Evolutionary conservation across 2,888 invertebrate species (phyloP).

Genomic region (Scaptomyza cyrtandrae): DNA sequence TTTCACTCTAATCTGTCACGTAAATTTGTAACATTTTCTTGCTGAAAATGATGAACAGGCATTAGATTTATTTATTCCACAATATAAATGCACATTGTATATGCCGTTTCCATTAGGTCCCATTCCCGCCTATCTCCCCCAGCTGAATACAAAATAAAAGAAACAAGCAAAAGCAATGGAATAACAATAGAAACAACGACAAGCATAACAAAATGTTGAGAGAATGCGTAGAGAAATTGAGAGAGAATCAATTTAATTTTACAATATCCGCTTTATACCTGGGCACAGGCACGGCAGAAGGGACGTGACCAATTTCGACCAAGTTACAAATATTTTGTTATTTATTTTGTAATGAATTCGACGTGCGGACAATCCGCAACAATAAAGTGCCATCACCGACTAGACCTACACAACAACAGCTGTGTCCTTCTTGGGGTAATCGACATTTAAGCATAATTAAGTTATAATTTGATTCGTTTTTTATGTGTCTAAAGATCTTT

Average conservation of each 20-base stretch:
- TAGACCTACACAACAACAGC: slow-evolving; percentile 21
- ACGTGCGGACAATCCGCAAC: slow-evolving; percentile 46
- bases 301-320: slow-evolving; percentile 74
- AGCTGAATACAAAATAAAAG: slow-evolving; percentile 52
- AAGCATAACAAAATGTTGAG: slow-evolving; percentile 16
- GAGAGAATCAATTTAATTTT: slow-evolving; percentile 77
- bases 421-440: slow-evolving; percentile 51
- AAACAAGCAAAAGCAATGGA: slow-evolving; percentile 24
- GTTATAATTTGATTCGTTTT: slow-evolving; percentile 70
- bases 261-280: slow-evolving; percentile 77
- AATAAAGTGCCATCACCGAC: slow-evolving; percentile 6
- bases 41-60: slow-evolving; percentile 73
- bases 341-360: slow-evolving; percentile 70
- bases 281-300: slow-evolving; percentile 37
- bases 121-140: not conserved
- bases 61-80: slow-evolving; percentile 76
- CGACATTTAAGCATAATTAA: slow-evolving; percentile 73
- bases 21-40: slow-evolving; percentile 70
- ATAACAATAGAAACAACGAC: slow-evolving; percentile 16
- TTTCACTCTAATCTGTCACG: slow-evolving; percentile 72
- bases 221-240: slow-evolving; percentile 33
- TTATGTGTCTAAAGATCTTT: slow-evolving; percentile 12
- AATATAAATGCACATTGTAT: slow-evolving; percentile 65
- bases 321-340: slow-evolving; percentile 75
- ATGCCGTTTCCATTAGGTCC: slow-evolving; percentile 65